Conservation (phyloP, 2,888 invertebrate species). For the Glyphotaelius pellucidus region DNA sequence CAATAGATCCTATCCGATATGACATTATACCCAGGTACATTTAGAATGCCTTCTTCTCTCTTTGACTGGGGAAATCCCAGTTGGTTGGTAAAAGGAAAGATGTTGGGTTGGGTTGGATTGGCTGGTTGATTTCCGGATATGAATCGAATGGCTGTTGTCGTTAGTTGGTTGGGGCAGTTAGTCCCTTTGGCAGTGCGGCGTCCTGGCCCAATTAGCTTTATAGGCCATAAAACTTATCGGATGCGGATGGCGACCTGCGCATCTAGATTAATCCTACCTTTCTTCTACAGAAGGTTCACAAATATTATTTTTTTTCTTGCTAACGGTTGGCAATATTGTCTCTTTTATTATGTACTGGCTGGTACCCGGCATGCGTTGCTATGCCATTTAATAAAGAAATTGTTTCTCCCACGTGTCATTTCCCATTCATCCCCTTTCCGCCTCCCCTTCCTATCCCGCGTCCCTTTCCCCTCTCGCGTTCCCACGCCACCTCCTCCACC, state of each 20-base stretch:
- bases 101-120: not conserved
- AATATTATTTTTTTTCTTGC: too few species aligned
- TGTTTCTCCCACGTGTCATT: too few species aligned
- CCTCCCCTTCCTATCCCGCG: too few species aligned
- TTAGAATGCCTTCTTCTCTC: not conserved
- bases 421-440: too few species aligned
- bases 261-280: not conserved
- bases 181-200: not conserved
- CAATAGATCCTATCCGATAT: not conserved
- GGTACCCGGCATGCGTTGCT: too few species aligned
- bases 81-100: not conserved
- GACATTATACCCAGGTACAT: not conserved
- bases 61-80: not conserved
- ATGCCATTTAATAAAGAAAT: too few species aligned
- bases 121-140: not conserved
- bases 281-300: not conserved
- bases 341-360: too few species aligned
- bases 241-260: constrained; percentile 39
- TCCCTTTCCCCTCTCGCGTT: too few species aligned
- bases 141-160: not conserved
- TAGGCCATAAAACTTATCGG: constrained; percentile 59
- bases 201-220: constrained; percentile 54
- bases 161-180: not conserved
- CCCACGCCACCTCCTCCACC: too few species aligned
- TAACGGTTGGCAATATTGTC: too few species aligned